These are phyloP conservation scores for Mugil cephalus DNA, from an alignment of 2,113 vertebrate species.

Conservation along the genomic window DNA sequence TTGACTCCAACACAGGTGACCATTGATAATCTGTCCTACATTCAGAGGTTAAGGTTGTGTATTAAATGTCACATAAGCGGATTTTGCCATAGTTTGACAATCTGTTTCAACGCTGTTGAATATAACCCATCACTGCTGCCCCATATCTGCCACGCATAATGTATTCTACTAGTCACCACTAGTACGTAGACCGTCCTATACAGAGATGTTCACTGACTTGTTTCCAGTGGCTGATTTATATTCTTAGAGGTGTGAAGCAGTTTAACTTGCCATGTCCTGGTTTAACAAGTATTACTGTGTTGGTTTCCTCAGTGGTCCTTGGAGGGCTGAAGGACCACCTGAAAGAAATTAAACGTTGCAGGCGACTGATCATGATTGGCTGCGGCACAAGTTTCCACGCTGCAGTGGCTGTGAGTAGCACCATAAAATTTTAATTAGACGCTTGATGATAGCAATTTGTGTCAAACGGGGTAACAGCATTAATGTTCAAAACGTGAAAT, in stretches of 20 bases:
- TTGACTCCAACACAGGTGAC: slow-evolving; percentile 90
- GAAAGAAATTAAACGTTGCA: slow-evolving; percentile 95
- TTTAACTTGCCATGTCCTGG: too few relatives aligned
- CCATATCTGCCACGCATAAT: too few relatives aligned
- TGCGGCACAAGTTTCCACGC: slow-evolving; percentile 97
- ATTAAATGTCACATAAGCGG: too few relatives aligned
- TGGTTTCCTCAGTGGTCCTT: slow-evolving; percentile 86
- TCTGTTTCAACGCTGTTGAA: too few relatives aligned
- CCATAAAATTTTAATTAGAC: not conserved
- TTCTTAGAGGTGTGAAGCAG: too few relatives aligned
- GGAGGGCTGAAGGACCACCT: slow-evolving; percentile 95
- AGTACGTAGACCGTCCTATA: too few relatives aligned
- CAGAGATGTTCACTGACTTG: too few relatives aligned
- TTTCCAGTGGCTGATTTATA: too few relatives aligned
- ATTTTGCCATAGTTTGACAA: too few relatives aligned
- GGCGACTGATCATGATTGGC: slow-evolving; percentile 93
- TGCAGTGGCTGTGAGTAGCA: slow-evolving; percentile 90
- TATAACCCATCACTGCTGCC: too few relatives aligned
- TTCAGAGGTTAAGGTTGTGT: not conserved
- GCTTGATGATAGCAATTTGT: not conserved
- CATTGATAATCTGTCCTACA: slow-evolving; percentile 5
- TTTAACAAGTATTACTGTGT: not conserved
- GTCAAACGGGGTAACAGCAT: not conserved
- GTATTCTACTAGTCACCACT: too few relatives aligned
- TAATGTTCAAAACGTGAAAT: not conserved